Evolutionary conservation across 2,888 invertebrate genomes (phyloP).

Genomic region (Nephrocerus scutellatus): DNA sequence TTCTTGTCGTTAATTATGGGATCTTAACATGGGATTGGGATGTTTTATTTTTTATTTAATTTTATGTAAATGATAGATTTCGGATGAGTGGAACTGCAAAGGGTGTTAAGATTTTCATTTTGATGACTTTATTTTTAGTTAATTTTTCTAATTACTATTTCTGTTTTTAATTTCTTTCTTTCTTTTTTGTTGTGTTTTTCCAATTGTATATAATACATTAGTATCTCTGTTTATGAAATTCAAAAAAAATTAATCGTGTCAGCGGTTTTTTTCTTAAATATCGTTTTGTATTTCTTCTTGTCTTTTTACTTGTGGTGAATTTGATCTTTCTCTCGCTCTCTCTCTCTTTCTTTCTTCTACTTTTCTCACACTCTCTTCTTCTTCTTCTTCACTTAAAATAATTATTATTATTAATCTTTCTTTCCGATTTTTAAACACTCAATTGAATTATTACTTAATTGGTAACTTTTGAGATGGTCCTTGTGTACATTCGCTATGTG

Average conservation of each 20-base stretch:
- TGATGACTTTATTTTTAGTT: slow-evolving; percentile 1
- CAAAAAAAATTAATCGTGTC: slow-evolving; percentile 13
- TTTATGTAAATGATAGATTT: too few relatives aligned
- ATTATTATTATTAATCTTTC: too few relatives aligned
- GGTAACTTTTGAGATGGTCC: slow-evolving; percentile 94
- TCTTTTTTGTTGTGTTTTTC: slow-evolving; percentile 11
- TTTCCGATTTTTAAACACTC: slow-evolving; percentile 12
- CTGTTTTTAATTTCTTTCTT: slow-evolving; percentile 8
- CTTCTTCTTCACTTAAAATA: too few relatives aligned
- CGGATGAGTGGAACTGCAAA: slow-evolving; percentile 35
- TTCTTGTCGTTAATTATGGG: too few relatives aligned
- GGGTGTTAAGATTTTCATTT: slow-evolving; percentile 13
- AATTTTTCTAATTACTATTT: slow-evolving; percentile 3
- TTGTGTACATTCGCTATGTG: slow-evolving; percentile 51
- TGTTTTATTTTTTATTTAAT: slow-evolving; percentile 17
- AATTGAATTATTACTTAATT: slow-evolving; percentile 49
- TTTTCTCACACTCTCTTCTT: too few relatives aligned
- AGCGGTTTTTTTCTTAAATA: slow-evolving; percentile 16
- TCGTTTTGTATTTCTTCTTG: too few relatives aligned
- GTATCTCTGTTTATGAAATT: too few relatives aligned
- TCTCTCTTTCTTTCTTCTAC: too few relatives aligned
- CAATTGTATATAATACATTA: slow-evolving; percentile 20
- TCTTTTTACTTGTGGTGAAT: too few relatives aligned
- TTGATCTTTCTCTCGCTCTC: too few relatives aligned
- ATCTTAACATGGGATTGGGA: too few relatives aligned